These are phyloP conservation scores for Limnephilus auricula DNA, from an alignment of 2,888 invertebrate species.

Conservation along the genomic window DNA sequence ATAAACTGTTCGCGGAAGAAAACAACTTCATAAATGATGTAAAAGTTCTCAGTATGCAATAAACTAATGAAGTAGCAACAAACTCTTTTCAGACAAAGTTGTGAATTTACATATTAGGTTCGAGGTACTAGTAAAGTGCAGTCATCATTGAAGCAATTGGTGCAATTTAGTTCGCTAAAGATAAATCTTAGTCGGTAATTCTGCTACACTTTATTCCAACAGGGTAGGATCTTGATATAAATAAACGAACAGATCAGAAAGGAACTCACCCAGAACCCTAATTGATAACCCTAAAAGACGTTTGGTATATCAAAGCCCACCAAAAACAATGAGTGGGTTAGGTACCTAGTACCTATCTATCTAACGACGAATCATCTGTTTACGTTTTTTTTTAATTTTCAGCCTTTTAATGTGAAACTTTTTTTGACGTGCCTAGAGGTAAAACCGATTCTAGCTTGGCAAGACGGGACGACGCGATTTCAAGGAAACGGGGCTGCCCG, in stretches of 20 bases:
- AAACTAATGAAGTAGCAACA: background rate
- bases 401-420: no score
- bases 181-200: slow-evolving; percentile 55
- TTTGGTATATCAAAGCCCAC: background rate
- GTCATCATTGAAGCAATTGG: background rate
- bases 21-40: background rate
- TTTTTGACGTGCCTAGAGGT: no score
- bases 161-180: slow-evolving; percentile 25
- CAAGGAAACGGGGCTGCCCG: no score
- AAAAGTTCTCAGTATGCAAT: background rate
- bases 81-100: background rate
- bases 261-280: background rate
- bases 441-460: no score
- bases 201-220: slow-evolving; percentile 53
- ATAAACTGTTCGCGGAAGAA: background rate
- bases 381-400: no score
- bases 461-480: no score
- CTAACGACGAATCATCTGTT: no score
- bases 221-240: background rate
- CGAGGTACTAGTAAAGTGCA: background rate
- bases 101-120: no score
- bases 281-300: background rate
- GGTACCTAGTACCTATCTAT: no score
- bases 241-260: background rate
- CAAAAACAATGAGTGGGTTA: background rate